Base-by-base conservation (phyloP, 2,888 invertebrate species). In the Priocnemis perturbator region DNA sequence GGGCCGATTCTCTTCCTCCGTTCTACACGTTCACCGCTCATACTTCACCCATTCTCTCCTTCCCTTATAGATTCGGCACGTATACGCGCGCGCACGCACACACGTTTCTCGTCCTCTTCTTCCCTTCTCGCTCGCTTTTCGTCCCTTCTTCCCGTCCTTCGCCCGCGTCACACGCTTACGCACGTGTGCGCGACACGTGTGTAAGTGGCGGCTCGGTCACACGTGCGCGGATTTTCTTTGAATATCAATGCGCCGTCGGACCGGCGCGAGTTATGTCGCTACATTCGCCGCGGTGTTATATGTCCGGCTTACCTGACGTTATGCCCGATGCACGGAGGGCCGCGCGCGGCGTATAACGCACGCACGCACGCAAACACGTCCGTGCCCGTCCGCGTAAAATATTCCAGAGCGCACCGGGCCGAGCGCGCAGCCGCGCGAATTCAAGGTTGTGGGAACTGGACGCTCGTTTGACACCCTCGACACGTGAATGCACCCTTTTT, bases 261-360 rank as follows among this genome's bases (percentile, higher is more conserved):
- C 57, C 53, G 53, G 14, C 21, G 47, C 53, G 64, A 68, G 68
- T 75, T 75, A 73, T 73, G 69, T 71, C 61, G 67, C 59, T 67
- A 66, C 66, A 62, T 65, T 64, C 64, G 61, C 70, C 50, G 44
- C 70, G 61, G 67, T 68, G 70, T 70, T 58, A 66, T 63, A 63
- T 61, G 67, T 70, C 67, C 67, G 45, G 67, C 67, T 64, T 66
- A 71, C 74, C 60, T 63, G 74, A 72, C 71, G 64, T 71, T 68
- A 63, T 61, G 62, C 64, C 63, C 62, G 62, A 57, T 57, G 47
- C 56, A 67, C 47, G 17, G 50, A 7, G 17, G n/a, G n/a, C n/a
- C n/a, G n/a, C n/a, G 4, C 50, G 19, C 53, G 67, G 23, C 26
- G 71, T 65, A 45, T 45, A 47, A 45, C 67, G 67, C 21, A 19